Evolutionary conservation across 2,113 vertebrate genomes (phyloP), one percentile per base, ranked within the genome.

Genomic region (Atlantisia rogersi): DNA sequence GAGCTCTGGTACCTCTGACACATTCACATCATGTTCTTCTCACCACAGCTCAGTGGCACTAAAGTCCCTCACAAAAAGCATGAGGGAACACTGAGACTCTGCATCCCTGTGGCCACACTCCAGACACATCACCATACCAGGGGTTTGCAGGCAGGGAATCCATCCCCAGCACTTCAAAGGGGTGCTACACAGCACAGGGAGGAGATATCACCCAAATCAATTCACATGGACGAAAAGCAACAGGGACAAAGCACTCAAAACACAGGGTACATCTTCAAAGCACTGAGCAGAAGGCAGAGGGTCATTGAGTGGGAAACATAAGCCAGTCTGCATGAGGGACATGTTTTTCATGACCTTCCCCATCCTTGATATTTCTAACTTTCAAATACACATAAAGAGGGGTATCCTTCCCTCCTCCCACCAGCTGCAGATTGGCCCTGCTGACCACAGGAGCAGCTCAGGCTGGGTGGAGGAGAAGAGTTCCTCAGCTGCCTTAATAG

Each of bases 281-380:
- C 12, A 3, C 8, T 59, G 69, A 29, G 84, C 85, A 93, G 78
- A 24, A 91, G 92, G 86, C 82, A 90, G 0, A 42, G 28, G 86
- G 55, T 24, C 60, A 82, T 76, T 75, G 73, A 24, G 52, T 79
- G 79, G 70, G 90, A 88, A 90, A 88, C 28, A 32, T 52, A 96
- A 85, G 69, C 69, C 60, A 84, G 69, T 32, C 62, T 40, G 19
- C 77, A 53, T 56, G 55, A 90, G 25, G 19, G 31, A 11, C 68
- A 92, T 88, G 82, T 94, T 87, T 96, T 95, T 95, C 71, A 95
- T 65, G 3, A 63, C 18, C 53, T 90, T 88, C 44, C 37, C 40
- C 37, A 37, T 67, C 37, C 53, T 75, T 58, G 52, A 7, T 88
- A 67, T 82, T 92, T 80, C 80, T 70, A 92, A 82, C 53, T 35